A percentile compares a stretch with the other conserved stretches of the same genome.
phyloP scores from a whole-genome alignment of 64 coral and sea anemone genomes.

The Montipora capricornis region DNA sequence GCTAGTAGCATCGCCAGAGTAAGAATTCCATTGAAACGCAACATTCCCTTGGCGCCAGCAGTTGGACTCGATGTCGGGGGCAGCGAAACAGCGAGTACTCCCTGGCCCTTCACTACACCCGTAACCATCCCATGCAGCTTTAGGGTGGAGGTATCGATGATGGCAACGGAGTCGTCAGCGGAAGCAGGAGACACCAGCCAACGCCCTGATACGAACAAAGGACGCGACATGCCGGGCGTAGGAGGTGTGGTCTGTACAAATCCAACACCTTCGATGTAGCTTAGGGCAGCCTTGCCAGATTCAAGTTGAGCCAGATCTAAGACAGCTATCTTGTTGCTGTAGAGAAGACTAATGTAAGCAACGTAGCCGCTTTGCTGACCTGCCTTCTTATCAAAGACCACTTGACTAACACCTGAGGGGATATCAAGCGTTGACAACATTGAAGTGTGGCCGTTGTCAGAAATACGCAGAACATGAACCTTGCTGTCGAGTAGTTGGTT shows the following conservation, averaged over 20 bases:
- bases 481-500: conserved; percentile 16
- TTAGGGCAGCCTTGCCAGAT: background rate
- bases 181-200: conserved; percentile 63
- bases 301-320: conserved; percentile 22
- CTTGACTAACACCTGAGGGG: conserved; percentile 20
- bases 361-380: background rate
- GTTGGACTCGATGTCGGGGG: background rate
- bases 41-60: no score
- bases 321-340: conserved; percentile 52
- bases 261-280: conserved; percentile 36
- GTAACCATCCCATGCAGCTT: conserved; percentile 36
- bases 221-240: background rate
- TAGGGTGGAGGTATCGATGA: conserved; percentile 23
- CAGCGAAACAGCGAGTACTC: background rate
- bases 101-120: background rate
- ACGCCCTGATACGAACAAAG: background rate
- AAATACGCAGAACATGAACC: background rate
- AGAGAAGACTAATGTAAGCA: conserved; percentile 41
- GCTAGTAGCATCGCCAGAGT: no score
- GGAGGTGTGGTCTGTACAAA: background rate
- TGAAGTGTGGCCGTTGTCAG: background rate
- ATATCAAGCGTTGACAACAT: background rate
- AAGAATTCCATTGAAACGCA: background rate
- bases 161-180: conserved; percentile 21
- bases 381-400: conserved; percentile 20